A percentile compares a stretch with the other conserved stretches of the same genome.
Evolutionary conservation across 2,888 invertebrate species (phyloP).

Genomic region (Diarsia mendica): DNA sequence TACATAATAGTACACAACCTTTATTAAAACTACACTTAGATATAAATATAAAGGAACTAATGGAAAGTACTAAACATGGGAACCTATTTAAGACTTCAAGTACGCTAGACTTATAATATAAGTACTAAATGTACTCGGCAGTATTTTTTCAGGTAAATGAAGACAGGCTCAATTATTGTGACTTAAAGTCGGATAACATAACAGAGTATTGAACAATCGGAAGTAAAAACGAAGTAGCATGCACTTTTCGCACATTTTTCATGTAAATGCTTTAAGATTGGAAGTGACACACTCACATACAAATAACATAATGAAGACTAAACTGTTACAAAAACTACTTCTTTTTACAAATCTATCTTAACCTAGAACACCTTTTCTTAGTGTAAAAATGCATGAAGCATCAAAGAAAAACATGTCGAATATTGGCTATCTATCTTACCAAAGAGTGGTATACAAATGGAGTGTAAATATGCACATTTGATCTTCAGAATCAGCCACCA

Average conservation of each 20-base stretch:
- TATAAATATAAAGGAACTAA: constrained; percentile 51
- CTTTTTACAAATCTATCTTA: constrained; percentile 67
- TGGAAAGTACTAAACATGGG: constrained; percentile 33
- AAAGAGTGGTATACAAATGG: constrained; percentile 33
- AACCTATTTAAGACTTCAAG: constrained; percentile 34
- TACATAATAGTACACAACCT: constrained; percentile 62
- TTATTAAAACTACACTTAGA: constrained; percentile 60
- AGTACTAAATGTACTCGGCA: constrained; percentile 42
- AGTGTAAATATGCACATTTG: constrained; percentile 26
- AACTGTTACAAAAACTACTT: constrained; percentile 68
- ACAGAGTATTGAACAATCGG: constrained; percentile 31
- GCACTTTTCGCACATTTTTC: not conserved
- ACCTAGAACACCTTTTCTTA: constrained; percentile 48
- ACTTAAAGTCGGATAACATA: constrained; percentile 28
- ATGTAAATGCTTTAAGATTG: constrained; percentile 23
- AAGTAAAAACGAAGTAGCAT: constrained; percentile 16
- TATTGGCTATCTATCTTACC: constrained; percentile 66
- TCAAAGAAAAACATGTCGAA: constrained; percentile 47
- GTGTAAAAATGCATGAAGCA: constrained; percentile 54
- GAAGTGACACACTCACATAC: constrained; percentile 47
- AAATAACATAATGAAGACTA: constrained; percentile 55
- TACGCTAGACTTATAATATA: constrained; percentile 21
- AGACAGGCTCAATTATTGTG: constrained; percentile 21
- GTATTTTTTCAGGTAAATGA: constrained; percentile 34
- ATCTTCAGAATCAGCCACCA: not conserved